Conservation (phyloP, 1,140 invertebrate genomes). For the Drosophila cardini region DNA sequence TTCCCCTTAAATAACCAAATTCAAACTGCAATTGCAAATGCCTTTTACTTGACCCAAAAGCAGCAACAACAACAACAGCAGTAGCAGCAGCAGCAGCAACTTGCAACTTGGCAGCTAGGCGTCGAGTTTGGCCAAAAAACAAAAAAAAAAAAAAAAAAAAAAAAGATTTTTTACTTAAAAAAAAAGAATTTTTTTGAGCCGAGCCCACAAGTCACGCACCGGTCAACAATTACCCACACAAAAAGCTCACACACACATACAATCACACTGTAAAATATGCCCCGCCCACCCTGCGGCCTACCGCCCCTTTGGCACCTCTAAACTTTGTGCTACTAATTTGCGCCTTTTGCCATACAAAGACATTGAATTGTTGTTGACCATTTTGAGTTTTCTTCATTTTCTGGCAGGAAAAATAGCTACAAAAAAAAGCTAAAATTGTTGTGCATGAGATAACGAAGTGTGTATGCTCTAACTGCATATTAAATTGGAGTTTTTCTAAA, state of each 20-base stretch:
- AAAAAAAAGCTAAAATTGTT: slow-evolving; percentile 20
- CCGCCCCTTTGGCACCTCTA: background rate
- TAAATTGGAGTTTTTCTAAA: too few species aligned
- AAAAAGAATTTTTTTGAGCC: slow-evolving; percentile 33
- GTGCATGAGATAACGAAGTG: background rate
- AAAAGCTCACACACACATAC: slow-evolving; percentile 12
- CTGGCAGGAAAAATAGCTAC: background rate
- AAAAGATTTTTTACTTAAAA: slow-evolving; percentile 8
- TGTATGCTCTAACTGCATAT: background rate
- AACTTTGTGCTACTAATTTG: slow-evolving; percentile 59
- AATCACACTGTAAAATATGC: slow-evolving; percentile 9
- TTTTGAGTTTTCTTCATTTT: slow-evolving; percentile 43
- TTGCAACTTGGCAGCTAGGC: slow-evolving; percentile 54
- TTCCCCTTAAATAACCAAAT: slow-evolving; percentile 40
- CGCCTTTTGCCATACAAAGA: slow-evolving; percentile 70
- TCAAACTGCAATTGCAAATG: slow-evolving; percentile 67
- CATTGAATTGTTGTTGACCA: slow-evolving; percentile 65
- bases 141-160: background rate
- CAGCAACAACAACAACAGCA: slow-evolving; percentile 32
- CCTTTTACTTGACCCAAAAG: slow-evolving; percentile 82
- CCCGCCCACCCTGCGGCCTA: too few species aligned
- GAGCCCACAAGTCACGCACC: slow-evolving; percentile 79
- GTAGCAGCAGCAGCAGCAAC: slow-evolving; percentile 26
- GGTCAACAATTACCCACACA: slow-evolving; percentile 57
- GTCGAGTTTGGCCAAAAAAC: slow-evolving; percentile 27